Evolutionary conservation across 2,797 vertebrate species (phyloP), one percentile per base, ranked within the genome.

Genomic region (Sarcophilus harrisii): DNA sequence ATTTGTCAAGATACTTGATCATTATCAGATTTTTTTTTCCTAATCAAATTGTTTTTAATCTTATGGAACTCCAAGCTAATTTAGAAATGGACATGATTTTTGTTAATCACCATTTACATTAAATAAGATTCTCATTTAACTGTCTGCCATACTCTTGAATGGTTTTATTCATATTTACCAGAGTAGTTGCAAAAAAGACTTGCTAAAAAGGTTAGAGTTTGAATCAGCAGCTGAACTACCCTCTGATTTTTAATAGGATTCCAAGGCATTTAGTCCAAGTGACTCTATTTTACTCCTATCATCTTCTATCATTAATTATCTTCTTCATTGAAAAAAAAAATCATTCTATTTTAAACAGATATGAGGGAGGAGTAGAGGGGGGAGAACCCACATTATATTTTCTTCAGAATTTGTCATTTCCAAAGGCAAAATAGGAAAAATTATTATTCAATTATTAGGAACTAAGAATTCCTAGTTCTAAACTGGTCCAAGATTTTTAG

Each of bases 291-390:
- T 97, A 98, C 93, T 98, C 91, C 92, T 97, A 92, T 96, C 96
- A 97, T 97, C 95, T 97, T 97, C 97, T 95, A 98, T 97, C 94
- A 96, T 93, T 98, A 90, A 93, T 96, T 98, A 98, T 98, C 98
- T 98, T 49, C 1, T 98, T 98, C 96, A 96, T 98, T 92, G 94
- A 98, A 96, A 98, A 98, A 97, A 97, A 98, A 97, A 91, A 96
- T 95, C 32, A 93, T 92, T 90, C 57, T 97, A 30, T 95, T 93
- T 49, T 96, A 94, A 95, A 96, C 49, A 49, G 49, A 49, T 2
- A 49, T 49, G 49, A 49, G 49, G 49, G 49, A 49, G 49, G 49
- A 49, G 49, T 49, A 49, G 2, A 49, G 49, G 49, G 2, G 49
- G 4, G 49, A 49, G 49, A 49, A 49, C 4, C 4, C 4, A 49